Evolutionary conservation across 2,888 invertebrate species (phyloP).

Genomic region (Himalopsyche kuldschensis): DNA sequence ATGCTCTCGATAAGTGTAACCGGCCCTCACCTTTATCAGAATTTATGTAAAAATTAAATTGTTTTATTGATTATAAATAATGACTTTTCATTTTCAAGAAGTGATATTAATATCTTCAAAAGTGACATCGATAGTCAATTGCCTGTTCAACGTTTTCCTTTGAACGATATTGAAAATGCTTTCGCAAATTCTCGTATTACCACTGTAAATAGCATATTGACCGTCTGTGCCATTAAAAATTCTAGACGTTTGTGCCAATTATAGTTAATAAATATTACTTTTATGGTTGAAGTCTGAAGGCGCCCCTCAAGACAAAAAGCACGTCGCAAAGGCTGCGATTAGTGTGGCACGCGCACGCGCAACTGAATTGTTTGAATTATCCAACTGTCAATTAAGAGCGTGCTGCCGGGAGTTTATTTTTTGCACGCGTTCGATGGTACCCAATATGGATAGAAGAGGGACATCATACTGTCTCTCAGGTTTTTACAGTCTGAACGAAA

Average conservation of each 20-base stretch:
- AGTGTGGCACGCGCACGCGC: slow-evolving; percentile 11
- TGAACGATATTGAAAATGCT: too few species aligned
- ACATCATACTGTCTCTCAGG: neutral
- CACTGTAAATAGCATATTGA: neutral
- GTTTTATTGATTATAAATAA: too few species aligned
- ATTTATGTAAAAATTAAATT: too few species aligned
- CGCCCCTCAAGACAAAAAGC: neutral
- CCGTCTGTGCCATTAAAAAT: neutral
- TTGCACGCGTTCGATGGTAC: neutral
- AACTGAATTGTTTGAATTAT: slow-evolving; percentile 20
- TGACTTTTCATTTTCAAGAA: too few species aligned
- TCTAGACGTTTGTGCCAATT: neutral
- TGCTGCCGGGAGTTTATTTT: slow-evolving; percentile 5
- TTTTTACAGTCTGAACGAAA: neutral
- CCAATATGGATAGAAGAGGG: slow-evolving; percentile 4
- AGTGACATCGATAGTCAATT: too few species aligned
- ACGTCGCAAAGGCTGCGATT: neutral
- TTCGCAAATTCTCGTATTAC: too few species aligned
- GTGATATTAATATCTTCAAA: too few species aligned
- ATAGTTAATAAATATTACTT: neutral
- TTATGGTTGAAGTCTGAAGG: neutral
- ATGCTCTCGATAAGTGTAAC: too few species aligned
- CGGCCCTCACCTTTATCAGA: too few species aligned
- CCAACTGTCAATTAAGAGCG: slow-evolving; percentile 18
- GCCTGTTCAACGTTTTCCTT: too few species aligned